phyloP scores from a whole-genome alignment of 2,797 vertebrate genomes.

The Pseudochromis fuscus region DNA sequence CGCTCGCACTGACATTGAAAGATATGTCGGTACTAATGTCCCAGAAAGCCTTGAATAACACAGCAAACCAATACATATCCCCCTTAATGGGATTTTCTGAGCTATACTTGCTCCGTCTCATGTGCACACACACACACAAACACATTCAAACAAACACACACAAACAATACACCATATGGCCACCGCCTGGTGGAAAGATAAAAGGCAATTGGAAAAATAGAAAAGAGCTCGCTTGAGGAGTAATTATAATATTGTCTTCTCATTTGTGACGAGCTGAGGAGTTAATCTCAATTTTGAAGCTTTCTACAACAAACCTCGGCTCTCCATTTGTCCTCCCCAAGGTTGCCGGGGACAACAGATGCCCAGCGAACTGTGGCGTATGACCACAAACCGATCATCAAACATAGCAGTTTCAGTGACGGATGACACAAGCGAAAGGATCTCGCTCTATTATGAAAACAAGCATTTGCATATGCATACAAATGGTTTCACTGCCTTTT shows the following conservation, averaged over 20 bases:
- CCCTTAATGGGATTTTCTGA: constrained; percentile 76
- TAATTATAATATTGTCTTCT: constrained; percentile 72
- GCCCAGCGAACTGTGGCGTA: constrained; percentile 11
- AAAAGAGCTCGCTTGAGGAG: constrained; percentile 61
- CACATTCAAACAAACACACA: constrained; percentile 23
- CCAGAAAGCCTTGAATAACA: constrained; percentile 77
- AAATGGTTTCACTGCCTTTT: constrained; percentile 12
- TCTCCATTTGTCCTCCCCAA: constrained; percentile 59
- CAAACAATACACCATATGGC: constrained; percentile 64
- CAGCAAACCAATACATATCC: constrained; percentile 75
- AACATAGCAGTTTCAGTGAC: constrained; percentile 32
- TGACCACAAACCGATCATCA: constrained; percentile 56
- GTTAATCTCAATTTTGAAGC: constrained; percentile 70
- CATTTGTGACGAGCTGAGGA: constrained; percentile 66
- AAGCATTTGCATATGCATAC: constrained; percentile 39
- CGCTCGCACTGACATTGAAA: constrained; percentile 74
- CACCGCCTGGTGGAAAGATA: constrained; percentile 53
- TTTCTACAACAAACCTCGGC: constrained; percentile 24
- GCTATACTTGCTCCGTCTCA: constrained; percentile 52
- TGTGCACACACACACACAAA: constrained; percentile 24
- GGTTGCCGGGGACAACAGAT: constrained; percentile 52
- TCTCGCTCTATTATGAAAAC: constrained; percentile 22
- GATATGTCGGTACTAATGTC: constrained; percentile 74
- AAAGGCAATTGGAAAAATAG: constrained; percentile 68
- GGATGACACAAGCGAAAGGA: constrained; percentile 33